Evolutionary conservation across 2,888 invertebrate genomes (phyloP), one percentile per base, ranked within the genome.

Genomic region (Apamea sordens): DNA sequence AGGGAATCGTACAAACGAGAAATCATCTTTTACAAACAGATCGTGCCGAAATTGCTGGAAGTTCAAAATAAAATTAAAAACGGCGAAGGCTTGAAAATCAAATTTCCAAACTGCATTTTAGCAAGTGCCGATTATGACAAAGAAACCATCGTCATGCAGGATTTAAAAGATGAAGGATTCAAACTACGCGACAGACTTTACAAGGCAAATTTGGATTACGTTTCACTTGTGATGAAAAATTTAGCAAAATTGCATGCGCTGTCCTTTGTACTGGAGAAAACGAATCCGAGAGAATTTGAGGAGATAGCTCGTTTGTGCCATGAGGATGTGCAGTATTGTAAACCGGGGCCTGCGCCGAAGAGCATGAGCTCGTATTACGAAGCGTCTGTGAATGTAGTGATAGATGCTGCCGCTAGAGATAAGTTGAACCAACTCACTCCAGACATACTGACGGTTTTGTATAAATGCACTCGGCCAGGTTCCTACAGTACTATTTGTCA

Each of bases 201-300:
- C 36, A 91, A 91, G 86, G 90, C 91, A 80, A 92, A 93, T 84
- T 86, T 95, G 11, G 86, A 88, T 59, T 94, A 95, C 73, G 92
- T 92, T 21, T 86, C 91, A 21, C 87, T 95, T 10, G 93, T 93
- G 68, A 89, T 95, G 85, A 95, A 93, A 90, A 92, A 94, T 91
- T 91, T 95, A 82, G 95, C 94, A 2, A 95, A 95, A 91, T 88
- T 95, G 73, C 95, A 96, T 77, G 95, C 93, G 15, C 86, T 95
- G 67, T 94, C 94, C 32, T 95, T 95, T 86, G 92, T 90, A 4
- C 85, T 94, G 50, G 91, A 92, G 76, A 92, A 90, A 77, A 86
- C 82, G n/a, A 88, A 91, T 82, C 92, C 94, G 1, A 81, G 79
- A 10, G 89, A 90, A 71, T 94, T 94, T 87, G 85, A 92, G 77